Base-by-base conservation (phyloP, 2,113 vertebrate genomes). In the Ptilorrhoa leucosticta region DNA sequence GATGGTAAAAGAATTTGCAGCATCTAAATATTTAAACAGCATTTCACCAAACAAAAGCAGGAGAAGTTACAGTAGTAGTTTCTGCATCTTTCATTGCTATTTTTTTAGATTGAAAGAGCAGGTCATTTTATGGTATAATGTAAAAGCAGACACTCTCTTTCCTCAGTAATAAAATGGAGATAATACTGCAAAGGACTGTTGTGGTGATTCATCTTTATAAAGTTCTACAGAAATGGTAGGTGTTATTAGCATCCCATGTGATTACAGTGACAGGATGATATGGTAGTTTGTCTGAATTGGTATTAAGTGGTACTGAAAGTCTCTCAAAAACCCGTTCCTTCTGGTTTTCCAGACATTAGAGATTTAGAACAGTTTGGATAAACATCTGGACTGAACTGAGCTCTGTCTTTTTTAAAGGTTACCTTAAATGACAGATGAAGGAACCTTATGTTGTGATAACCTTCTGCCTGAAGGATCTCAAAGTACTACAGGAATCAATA, bases 261-360 rank as follows among this genome's bases (percentile, higher is more conserved):
- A 90, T 93, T 95, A 86, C 33, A 90, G 64, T 93, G 92, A 89
- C 72, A 89, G 80, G 68, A 88, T 89, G 90, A 95, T 89, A 14
- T 24, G 72, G 53, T 92, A 90, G 64, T 97, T 94, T 89, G 73
- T 89, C 93, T 94, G 79, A 94, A 92, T 47, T 88, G 58, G n/a
- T 77, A 86, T 73, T 95, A 93, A 96, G 85, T 86, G 80, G 44
- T 71, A 80, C 76, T 94, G 60, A 82, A 90, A 90, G 39, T 90
- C 83, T 93, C 66, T 88, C 68, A 83, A 70, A 83, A 44, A 13
- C 6, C 71, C 33, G 7, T 83, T 83, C 60, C 51, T 94, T 90
- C 65, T 84, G 51, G 27, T 71, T 92, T 92, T 95, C 15, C 31
- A 83, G 85, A 53, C 85, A 75, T 42, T 60, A n/a, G 90, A 93